Conservation (phyloP, 2,888 invertebrate species). For the Drosophila prostipennis region DNA sequence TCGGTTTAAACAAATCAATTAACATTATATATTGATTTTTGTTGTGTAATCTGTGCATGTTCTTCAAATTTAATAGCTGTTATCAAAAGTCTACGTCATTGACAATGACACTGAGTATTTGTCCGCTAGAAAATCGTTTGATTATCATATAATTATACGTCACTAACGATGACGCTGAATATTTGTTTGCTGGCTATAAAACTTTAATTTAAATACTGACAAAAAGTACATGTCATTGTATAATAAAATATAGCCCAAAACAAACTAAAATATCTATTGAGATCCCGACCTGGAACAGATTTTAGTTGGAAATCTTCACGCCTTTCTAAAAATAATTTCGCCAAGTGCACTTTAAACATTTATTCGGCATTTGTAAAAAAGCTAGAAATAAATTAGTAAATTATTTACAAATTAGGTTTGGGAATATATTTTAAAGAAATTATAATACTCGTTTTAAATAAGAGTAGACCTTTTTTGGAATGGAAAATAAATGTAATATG, state of each 20-base stretch:
- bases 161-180: slow-evolving; percentile 1
- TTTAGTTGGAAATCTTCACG: not conserved
- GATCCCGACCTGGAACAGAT: not conserved
- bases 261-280: not conserved
- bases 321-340: not conserved
- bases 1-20: no score
- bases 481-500: no score
- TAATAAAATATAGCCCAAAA: not conserved
- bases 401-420: no score
- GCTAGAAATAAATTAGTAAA: no score
- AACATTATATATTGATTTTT: no score
- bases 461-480: no score
- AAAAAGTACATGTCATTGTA: not conserved
- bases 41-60: no score
- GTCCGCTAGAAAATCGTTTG: not conserved
- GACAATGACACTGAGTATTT: not conserved
- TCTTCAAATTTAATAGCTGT: not conserved
- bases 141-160: not conserved
- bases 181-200: not conserved
- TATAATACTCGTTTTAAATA: no score
- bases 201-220: not conserved
- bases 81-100: slow-evolving; percentile 1
- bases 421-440: no score
- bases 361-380: no score
- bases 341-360: not conserved